Conservation (phyloP, 2,888 invertebrate genomes). For the Gandaritis pyraliata region DNA sequence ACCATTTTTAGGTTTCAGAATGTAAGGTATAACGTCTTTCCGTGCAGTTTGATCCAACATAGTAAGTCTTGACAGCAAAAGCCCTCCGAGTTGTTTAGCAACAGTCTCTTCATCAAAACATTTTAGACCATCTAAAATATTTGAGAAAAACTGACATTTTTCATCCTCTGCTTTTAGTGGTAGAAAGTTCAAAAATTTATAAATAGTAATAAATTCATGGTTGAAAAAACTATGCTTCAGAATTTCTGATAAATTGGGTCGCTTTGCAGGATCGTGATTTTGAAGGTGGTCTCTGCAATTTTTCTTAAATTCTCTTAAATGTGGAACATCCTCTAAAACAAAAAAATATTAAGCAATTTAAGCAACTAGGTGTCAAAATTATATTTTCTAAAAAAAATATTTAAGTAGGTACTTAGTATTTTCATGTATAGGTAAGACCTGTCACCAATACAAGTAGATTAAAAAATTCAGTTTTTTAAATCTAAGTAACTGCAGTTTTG, state of each 20-base stretch:
- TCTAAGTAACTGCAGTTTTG: too few species aligned
- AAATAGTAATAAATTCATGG: conserved; percentile 93
- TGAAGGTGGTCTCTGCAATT: conserved; percentile 89
- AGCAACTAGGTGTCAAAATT: too few species aligned
- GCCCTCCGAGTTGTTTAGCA: conserved; percentile 90
- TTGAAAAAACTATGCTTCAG: conserved; percentile 91
- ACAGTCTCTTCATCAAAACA: conserved; percentile 91
- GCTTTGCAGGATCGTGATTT: conserved; percentile 85
- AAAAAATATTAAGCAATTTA: conserved; percentile 1
- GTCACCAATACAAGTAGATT: too few species aligned
- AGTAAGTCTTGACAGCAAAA: conserved; percentile 93
- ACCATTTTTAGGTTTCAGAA: conserved; percentile 89
- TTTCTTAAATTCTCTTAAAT: conserved; percentile 87
- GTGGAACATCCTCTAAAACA: conserved; percentile 87
- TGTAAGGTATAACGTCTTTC: conserved; percentile 87
- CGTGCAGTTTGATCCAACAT: conserved; percentile 92
- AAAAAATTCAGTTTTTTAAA: too few species aligned
- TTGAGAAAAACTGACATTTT: conserved; percentile 91
- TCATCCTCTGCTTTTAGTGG: conserved; percentile 91
- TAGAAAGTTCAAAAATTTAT: conserved; percentile 92
- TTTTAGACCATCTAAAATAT: conserved; percentile 87
- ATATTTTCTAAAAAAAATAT: too few species aligned
- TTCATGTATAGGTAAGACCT: too few species aligned
- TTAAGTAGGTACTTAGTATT: too few species aligned
- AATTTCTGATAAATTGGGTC: conserved; percentile 88